Conservation (phyloP, 2,888 invertebrate genomes). For the Drosophila crucigera region DNA sequence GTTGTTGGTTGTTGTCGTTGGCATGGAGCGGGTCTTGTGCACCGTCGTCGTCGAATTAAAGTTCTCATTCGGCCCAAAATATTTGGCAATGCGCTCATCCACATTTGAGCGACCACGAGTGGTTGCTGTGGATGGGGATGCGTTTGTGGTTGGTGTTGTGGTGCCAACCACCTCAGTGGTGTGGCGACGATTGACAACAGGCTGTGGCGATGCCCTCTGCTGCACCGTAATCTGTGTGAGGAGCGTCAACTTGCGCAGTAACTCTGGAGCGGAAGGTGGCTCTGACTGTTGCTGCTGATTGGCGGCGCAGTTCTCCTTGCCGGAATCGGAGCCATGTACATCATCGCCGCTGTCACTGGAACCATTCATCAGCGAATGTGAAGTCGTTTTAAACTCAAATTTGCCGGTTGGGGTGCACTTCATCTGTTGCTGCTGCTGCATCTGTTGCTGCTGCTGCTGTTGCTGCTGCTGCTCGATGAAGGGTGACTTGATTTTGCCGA, state of each 20-base stretch:
- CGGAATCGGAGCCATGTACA: constrained; percentile 79
- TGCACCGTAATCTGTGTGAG: constrained; percentile 51
- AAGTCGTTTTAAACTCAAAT: constrained; percentile 56
- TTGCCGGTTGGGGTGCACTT: constrained; percentile 44
- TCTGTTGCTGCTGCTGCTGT: constrained; percentile 46
- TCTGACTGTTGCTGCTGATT: constrained; percentile 42
- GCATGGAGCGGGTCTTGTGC: constrained; percentile 39
- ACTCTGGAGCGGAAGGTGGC: constrained; percentile 59
- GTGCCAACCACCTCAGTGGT: constrained; percentile 58
- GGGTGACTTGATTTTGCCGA: constrained; percentile 84
- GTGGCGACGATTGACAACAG: constrained; percentile 51
- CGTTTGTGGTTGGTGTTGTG: constrained; percentile 30
- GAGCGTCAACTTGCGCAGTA: constrained; percentile 75
- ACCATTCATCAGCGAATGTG: constrained; percentile 26
- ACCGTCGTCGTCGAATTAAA: constrained; percentile 30
- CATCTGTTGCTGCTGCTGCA: constrained; percentile 61
- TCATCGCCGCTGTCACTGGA: constrained; percentile 52
- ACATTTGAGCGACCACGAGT: constrained; percentile 37
- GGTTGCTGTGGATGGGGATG: constrained; percentile 19
- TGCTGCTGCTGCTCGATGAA: constrained; percentile 81
- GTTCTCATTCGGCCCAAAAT: constrained; percentile 76
- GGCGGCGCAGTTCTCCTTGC: constrained; percentile 83
- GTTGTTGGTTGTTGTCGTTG: not conserved
- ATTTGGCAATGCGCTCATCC: constrained; percentile 81
- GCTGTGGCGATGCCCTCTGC: constrained; percentile 17